Base-by-base conservation (phyloP, 2,113 vertebrate species). In the Narcine bancroftii region DNA sequence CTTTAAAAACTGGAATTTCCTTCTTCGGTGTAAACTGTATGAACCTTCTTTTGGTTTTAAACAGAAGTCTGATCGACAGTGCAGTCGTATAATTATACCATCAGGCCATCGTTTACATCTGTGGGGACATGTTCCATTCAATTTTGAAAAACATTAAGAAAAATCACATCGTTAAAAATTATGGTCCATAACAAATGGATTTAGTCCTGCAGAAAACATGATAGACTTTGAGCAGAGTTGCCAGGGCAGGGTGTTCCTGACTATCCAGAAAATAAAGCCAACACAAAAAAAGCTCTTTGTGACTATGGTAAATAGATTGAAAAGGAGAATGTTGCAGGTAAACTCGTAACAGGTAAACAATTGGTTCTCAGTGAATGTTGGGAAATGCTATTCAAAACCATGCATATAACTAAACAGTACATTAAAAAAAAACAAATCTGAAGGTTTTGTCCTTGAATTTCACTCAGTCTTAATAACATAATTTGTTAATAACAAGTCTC, bases 141-240 rank as follows among this genome's bases (percentile, higher is more conserved):
- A 87, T 87, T 19, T 60, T 87, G 53, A 63, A 36, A 56, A 87
- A 87, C 53, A 60, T 85, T 85, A 19, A 6, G 19, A 56, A 56
- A n/a, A 87, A 36, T 56, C 26, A 56, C 53, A 60, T 87, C 81
- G 60, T n/a, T 87, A 87, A 63, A 87, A 87, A 87, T 87, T 60
- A 15, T 39, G n/a, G 81, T 19, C 33, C 53, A 63, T 87, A 53
- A 87, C 53, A 15, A 87, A 60, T 87, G 33, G 81, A 63, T 87
- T 87, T 87, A 36, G 53, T 63, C 53, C 53, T 87, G 81, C n/a
- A 60, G 33, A 60, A 87, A 63, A 87, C 10, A n/a, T 60, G 33
- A 87, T 85, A 53, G 56, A 87, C 81, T 87, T 87, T 87, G 81
- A 85, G 81, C 81, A 36, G 2, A 56, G 33, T 85, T 85, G 33